phyloP scores from a whole-genome alignment of 2,113 vertebrate species.

The Otus sunia region DNA sequence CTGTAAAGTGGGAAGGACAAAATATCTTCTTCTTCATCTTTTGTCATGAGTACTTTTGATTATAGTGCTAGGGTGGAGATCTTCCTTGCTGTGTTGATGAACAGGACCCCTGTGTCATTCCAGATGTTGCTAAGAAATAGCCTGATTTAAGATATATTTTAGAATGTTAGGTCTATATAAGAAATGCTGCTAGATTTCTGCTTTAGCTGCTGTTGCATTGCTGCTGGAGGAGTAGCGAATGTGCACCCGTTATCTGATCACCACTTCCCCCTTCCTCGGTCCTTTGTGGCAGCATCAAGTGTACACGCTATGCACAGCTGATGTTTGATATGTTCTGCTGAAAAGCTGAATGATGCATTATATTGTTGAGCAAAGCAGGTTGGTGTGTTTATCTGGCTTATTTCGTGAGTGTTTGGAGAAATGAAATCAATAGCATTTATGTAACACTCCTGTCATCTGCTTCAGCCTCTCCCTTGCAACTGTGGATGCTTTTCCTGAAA shows the following conservation, averaged over 20 bases:
- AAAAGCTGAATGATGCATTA: background rate
- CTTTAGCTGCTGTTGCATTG: background rate
- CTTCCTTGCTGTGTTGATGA: background rate
- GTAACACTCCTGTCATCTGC: background rate
- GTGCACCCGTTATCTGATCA: background rate
- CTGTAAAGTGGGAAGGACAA: background rate
- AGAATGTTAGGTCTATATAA: background rate
- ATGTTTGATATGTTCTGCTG: background rate
- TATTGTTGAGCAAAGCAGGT: background rate
- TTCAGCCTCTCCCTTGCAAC: background rate
- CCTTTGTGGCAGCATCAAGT: background rate
- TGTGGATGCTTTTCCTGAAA: background rate
- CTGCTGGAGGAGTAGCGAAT: background rate
- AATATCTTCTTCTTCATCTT: background rate
- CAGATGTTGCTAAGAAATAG: background rate
- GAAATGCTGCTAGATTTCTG: background rate
- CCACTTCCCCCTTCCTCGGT: background rate
- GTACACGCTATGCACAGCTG: background rate
- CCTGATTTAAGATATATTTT: background rate
- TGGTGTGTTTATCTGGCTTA: constrained; percentile 13
- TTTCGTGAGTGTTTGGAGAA: background rate
- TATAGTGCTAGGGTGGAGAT: background rate
- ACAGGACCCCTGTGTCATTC: background rate
- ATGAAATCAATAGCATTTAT: background rate
- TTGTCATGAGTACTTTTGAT: background rate